Percentiles rank a stretch among this genome's conserved stretches.
These are phyloP conservation scores for Hipposideros armiger DNA, from an alignment of 2,113 vertebrate genomes.

Conservation along the genomic window DNA sequence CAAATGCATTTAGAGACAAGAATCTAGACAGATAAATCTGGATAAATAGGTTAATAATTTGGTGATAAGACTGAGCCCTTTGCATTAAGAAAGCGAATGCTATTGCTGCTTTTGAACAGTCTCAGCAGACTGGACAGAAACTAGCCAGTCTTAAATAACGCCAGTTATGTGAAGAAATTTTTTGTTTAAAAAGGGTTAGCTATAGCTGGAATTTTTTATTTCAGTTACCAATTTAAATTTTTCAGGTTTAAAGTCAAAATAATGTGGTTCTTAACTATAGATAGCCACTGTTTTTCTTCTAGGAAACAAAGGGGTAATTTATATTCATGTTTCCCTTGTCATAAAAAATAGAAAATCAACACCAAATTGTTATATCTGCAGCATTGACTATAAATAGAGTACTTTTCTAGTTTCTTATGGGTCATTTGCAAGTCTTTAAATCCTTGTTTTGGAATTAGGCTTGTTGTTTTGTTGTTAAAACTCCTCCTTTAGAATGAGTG, in stretches of 20 bases:
- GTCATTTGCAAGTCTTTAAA: constrained; percentile 69
- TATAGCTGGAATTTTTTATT: constrained; percentile 20
- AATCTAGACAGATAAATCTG: not conserved
- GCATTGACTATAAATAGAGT: not conserved
- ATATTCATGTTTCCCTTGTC: not conserved
- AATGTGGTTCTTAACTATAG: constrained; percentile 6
- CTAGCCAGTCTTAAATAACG: not conserved
- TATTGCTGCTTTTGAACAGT: constrained; percentile 7
- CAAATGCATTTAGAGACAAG: constrained; percentile 15
- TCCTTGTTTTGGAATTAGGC: constrained; percentile 60
- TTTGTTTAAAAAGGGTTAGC: not conserved
- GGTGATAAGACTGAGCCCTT: not conserved
- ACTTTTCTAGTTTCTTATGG: constrained; percentile 61
- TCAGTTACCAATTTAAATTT: not conserved
- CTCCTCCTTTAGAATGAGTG: not conserved
- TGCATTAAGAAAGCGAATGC: constrained; percentile 22
- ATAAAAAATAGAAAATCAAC: constrained; percentile 18
- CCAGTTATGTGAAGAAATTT: not conserved
- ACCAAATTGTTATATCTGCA: not conserved
- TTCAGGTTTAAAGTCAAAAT: constrained; percentile 33
- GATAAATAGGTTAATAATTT: constrained; percentile 1
- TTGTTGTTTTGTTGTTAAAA: constrained; percentile 54
- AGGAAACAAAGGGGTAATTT: constrained; percentile 41
- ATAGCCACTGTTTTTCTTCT: constrained; percentile 5
- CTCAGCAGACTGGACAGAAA: constrained; percentile 42